A percentile compares a stretch with the other conserved stretches of the same genome.
Evolutionary conservation across 2,888 invertebrate species (phyloP).

Genomic region (Patella pellucida): DNA sequence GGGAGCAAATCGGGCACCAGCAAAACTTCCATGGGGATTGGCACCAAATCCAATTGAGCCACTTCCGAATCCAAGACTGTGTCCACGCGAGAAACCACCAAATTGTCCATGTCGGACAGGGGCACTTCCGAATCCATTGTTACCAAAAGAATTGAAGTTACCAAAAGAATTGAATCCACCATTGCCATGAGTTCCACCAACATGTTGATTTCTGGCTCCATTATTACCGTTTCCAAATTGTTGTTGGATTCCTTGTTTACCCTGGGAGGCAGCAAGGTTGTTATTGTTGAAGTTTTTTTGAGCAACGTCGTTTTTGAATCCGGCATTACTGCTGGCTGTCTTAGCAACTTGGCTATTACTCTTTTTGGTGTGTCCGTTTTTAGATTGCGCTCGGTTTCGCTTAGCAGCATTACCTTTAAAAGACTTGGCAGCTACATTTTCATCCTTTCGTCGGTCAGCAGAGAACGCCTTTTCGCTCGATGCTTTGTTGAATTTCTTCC

Average conservation of each 20-base stretch:
- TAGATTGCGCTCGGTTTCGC: neutral
- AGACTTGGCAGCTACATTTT: neutral
- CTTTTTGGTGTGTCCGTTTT: neutral
- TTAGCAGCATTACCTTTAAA: neutral
- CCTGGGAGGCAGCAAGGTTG: constrained; percentile 16
- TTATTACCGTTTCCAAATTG: neutral
- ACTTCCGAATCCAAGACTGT: neutral
- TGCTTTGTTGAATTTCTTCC: neutral
- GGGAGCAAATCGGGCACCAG: neutral
- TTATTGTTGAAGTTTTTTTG: constrained; percentile 23
- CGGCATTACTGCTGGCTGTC: neutral
- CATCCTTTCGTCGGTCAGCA: constrained; percentile 11
- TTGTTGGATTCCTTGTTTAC: constrained; percentile 25
- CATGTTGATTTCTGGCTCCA: neutral
- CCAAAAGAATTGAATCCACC: constrained; percentile 17
- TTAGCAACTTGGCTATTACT: neutral
- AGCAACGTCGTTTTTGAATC: constrained; percentile 19
- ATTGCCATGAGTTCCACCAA: neutral
- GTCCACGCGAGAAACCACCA: neutral
- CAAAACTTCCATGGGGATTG: neutral
- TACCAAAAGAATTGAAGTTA: neutral
- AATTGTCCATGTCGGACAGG: neutral
- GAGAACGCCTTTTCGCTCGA: neutral
- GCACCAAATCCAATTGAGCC: neutral
- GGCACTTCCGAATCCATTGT: constrained; percentile 6